Base-by-base conservation (phyloP, 2,113 vertebrate genomes). In the Morone saxatilis region DNA sequence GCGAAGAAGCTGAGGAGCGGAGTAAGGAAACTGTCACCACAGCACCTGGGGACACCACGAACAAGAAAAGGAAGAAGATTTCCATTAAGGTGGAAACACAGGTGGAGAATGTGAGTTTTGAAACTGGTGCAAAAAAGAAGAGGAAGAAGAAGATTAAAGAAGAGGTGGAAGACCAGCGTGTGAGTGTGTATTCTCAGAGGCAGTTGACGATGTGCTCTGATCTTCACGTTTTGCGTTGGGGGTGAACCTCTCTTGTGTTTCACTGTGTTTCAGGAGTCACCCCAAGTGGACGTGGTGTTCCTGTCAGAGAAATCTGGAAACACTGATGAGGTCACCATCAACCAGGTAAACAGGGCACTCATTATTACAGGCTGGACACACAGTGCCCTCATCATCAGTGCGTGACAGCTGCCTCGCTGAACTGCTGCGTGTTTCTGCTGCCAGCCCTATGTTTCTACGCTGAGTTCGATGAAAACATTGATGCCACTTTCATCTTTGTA, bases 221-320 rank as follows among this genome's bases (percentile, higher is more conserved):
- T 72, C 65, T 53, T 7, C 13, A 2, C 75, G 47, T 13, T n/a
- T 12, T 31, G 6, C 7, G 1, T 19, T 16, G 0, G 7, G 36
- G 14, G 1, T 88, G 11, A 67, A 63, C 14, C 11, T 56, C 7
- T 17, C 71, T 45, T 62, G 31, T 80, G 53, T 20, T 86, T 66
- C 65, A 93, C 41, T 60, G 19, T 78, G 57, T 20, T 84, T 63
- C 68, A 93, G 91, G 80, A 43, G 22, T 25, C 11, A 22, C 2
- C 1, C 25, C 76, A 80, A n/a, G 50, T 10, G 0, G 89, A 94
- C 0, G 89, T 94, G 16, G 76, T 93, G 45, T 95, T 94, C 71
- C 74, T 94, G 13, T 94, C 94, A 3, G 84, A 71, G 25, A 95
- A 80, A 81, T 51, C 56, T 25, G 94, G 94, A 79, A 95, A 95